These are phyloP conservation scores for Gobius niger DNA, from an alignment of 2,113 vertebrate species.

Conservation along the genomic window DNA sequence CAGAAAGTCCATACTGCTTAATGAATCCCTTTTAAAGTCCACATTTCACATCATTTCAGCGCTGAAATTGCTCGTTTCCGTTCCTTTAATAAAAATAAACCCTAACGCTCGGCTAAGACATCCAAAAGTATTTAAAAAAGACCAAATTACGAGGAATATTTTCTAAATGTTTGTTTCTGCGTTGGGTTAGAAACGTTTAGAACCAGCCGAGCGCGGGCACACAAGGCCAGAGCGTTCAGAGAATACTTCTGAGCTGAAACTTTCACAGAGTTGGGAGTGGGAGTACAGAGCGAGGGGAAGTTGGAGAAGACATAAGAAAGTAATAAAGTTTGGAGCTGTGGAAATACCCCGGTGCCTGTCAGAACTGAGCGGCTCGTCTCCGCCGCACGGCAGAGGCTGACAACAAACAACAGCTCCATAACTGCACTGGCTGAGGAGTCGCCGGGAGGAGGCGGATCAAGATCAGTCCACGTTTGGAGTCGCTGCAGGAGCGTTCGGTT, in stretches of 20 bases:
- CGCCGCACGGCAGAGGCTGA: conserved; percentile 27
- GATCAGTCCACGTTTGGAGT: no score
- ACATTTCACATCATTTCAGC: no score
- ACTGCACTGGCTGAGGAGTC: conserved; percentile 3
- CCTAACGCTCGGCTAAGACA: no score
- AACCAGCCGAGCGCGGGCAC: conserved; percentile 24
- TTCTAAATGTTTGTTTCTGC: neutral
- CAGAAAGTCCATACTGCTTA: no score
- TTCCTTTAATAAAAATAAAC: no score
- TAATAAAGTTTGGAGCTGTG: conserved; percentile 47
- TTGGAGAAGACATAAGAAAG: conserved; percentile 56
- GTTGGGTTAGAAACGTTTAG: conserved; percentile 5
- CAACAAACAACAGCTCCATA: neutral
- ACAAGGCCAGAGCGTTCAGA: conserved; percentile 32
- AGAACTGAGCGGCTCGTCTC: conserved; percentile 39
- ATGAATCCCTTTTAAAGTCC: no score
- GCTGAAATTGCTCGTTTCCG: no score
- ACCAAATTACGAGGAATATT: no score
- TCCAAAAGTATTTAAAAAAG: no score
- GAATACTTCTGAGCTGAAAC: conserved; percentile 32
- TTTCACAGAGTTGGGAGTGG: conserved; percentile 41
- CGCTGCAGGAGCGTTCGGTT: no score
- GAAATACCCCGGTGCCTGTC: conserved; percentile 61
- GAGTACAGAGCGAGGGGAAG: conserved; percentile 33
- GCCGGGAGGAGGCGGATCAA: neutral